A percentile compares a stretch with the other conserved stretches of the same genome.
Conservation (phyloP, 2,797 vertebrate genomes). For the Gadopsis bispinosus region DNA sequence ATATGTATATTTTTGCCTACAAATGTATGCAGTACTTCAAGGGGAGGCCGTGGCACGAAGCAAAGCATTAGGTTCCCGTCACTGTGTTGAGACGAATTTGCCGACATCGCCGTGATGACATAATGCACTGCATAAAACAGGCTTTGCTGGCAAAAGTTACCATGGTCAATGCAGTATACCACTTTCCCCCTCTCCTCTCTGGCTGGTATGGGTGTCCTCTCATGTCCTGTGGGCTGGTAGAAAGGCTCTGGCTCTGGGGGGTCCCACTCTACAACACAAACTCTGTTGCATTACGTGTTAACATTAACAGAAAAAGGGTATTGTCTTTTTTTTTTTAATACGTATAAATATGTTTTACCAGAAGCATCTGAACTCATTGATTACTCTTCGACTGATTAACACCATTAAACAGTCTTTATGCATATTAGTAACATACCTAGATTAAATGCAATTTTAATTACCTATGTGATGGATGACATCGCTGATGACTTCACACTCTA, state of each 20-base stretch:
- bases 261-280: slow-evolving; percentile 87
- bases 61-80: not conserved
- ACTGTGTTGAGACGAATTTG: not conserved
- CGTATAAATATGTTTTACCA: not conserved
- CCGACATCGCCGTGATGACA: not conserved
- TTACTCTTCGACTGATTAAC: not conserved
- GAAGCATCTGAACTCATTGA: not conserved
- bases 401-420: not conserved
- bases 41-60: not conserved
- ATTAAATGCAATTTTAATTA: slow-evolving; percentile 61
- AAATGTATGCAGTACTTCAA: not conserved
- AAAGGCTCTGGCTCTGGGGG: slow-evolving; percentile 90
- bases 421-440: not conserved
- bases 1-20: too few species aligned
- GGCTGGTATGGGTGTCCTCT: slow-evolving; percentile 68
- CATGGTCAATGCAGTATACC: slow-evolving; percentile 86
- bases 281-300: not conserved
- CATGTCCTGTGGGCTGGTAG: slow-evolving; percentile 83
- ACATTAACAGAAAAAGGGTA: not conserved
- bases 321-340: not conserved
- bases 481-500: slow-evolving; percentile 91
- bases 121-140: not conserved
- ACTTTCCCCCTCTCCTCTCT: slow-evolving; percentile 83
- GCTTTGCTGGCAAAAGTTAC: slow-evolving; percentile 70
- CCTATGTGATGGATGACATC: slow-evolving; percentile 90